A percentile compares a stretch with the other conserved stretches of the same genome.
Conservation (phyloP, 2,797 vertebrate species). For the Prionace glauca region DNA sequence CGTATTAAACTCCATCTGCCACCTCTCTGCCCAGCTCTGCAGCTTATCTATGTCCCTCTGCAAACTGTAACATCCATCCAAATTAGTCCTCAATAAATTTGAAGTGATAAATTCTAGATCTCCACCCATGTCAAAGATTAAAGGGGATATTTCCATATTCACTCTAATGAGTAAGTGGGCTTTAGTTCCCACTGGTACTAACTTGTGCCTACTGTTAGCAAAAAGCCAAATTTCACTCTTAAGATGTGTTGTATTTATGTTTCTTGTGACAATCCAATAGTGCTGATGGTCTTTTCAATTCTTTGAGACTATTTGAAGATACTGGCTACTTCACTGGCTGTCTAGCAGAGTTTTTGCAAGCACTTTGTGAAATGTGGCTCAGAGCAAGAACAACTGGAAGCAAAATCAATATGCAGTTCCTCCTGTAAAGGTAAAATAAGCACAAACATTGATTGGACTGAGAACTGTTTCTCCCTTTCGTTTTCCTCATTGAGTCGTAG, state of each 20-base stretch:
- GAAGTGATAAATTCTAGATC: background rate
- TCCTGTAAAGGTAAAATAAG: background rate
- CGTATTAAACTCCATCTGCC: too few species aligned
- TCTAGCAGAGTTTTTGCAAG: background rate
- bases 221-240: background rate
- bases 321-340: background rate
- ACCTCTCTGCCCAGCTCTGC: too few species aligned
- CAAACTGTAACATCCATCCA: too few species aligned
- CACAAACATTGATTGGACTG: background rate
- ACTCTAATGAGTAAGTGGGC: background rate
- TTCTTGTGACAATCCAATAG: background rate
- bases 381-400: background rate
- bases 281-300: background rate
- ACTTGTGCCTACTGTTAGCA: background rate
- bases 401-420: background rate
- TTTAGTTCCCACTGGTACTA: background rate
- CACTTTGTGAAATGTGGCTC: background rate
- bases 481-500: background rate
- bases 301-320: too few species aligned
- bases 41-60: too few species aligned
- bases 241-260: background rate
- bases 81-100: background rate
- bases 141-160: background rate
- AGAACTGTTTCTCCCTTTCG: background rate
- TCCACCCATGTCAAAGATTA: background rate